Evolutionary conservation across 2,797 vertebrate species (phyloP).

Genomic region (Anas georgica): DNA sequence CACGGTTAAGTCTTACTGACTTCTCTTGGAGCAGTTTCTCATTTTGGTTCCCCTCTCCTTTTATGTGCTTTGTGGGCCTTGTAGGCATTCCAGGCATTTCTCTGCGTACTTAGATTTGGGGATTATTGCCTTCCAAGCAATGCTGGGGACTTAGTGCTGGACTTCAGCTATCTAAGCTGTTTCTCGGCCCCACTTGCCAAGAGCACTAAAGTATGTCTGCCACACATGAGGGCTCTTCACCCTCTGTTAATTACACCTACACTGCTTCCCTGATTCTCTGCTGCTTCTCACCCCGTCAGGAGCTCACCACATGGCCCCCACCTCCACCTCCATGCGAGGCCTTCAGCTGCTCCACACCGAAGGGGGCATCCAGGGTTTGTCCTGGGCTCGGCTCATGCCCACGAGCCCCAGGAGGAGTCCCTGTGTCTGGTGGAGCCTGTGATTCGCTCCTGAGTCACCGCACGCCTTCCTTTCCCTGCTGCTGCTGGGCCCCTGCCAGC

Average conservation of each 20-base stretch:
- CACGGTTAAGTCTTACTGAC: background rate
- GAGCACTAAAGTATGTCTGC: background rate
- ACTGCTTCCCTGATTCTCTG: background rate
- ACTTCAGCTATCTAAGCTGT: background rate
- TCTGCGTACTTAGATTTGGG: background rate
- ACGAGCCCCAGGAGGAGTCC: background rate
- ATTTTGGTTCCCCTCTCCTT: background rate
- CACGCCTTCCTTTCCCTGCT: background rate
- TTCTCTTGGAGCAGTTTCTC: background rate
- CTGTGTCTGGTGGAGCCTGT: background rate
- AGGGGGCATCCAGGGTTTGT: background rate
- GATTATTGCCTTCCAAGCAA: background rate
- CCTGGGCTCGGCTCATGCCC: background rate
- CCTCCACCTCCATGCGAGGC: background rate
- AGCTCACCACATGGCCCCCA: background rate
- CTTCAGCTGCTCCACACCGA: background rate
- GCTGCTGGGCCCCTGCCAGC: background rate
- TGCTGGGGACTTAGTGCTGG: background rate
- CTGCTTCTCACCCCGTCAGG: too few relatives aligned
- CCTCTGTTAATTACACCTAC: background rate
- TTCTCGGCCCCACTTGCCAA: background rate
- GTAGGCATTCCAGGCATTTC: background rate
- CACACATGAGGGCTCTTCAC: background rate
- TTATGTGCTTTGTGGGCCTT: background rate
- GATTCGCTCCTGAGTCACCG: background rate